phyloP scores from a whole-genome alignment of 2,113 vertebrate genomes.

The Pseudois nayaur region DNA sequence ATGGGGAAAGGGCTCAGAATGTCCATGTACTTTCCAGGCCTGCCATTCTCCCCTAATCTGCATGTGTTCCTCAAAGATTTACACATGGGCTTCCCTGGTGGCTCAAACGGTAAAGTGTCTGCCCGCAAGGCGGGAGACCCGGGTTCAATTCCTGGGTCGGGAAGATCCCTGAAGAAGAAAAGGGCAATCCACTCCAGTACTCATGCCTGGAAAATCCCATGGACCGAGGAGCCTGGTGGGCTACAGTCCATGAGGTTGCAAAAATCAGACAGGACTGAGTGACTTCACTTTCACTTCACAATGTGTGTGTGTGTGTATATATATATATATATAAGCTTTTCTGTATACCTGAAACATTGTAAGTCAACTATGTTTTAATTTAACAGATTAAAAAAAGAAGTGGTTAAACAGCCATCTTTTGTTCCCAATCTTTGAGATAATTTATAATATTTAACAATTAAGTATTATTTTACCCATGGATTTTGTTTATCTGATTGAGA shows the following conservation, averaged over 20 bases:
- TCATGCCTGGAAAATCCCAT: neutral
- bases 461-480: neutral
- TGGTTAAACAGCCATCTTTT: neutral
- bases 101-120: neutral
- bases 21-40: neutral
- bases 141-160: neutral
- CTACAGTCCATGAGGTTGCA: neutral
- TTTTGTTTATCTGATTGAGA: neutral
- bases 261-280: neutral
- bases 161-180: neutral
- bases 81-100: neutral
- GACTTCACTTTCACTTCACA: neutral
- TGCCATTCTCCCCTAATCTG: neutral
- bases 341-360: neutral
- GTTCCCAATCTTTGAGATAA: neutral
- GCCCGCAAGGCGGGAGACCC: fast-evolving
- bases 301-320: neutral
- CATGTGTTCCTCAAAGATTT: neutral
- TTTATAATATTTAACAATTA: neutral
- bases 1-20: neutral
- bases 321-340: neutral
- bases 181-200: neutral
- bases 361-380: neutral
- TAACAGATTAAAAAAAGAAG: neutral
- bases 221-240: neutral